Evolutionary conservation across 2,888 invertebrate species (phyloP).

Genomic region (Euphydryas editha): DNA sequence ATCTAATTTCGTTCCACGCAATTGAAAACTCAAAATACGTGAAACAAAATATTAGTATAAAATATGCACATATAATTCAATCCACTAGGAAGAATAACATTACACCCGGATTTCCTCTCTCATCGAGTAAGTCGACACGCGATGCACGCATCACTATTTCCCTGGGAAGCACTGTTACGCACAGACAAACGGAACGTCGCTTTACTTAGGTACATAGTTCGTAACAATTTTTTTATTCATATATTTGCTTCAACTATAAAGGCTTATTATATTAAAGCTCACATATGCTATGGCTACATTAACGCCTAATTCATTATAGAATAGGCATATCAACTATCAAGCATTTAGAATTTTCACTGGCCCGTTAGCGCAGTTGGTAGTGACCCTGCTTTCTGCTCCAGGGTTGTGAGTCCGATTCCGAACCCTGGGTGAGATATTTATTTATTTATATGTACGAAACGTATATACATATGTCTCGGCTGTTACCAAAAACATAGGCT

Average conservation of each 20-base stretch:
- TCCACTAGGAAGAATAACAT: slow-evolving; percentile 32
- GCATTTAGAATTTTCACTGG: too few species aligned
- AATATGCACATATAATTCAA: slow-evolving; percentile 6
- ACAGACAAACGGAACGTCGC: slow-evolving; percentile 8
- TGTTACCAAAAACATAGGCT: too few species aligned
- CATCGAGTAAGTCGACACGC: slow-evolving; percentile 35
- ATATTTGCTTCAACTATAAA: background rate
- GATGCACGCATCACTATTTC: slow-evolving; percentile 34
- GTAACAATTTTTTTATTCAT: background rate
- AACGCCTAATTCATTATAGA: too few species aligned
- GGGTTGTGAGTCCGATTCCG: too few species aligned
- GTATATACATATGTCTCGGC: too few species aligned
- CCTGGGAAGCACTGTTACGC: slow-evolving; percentile 33
- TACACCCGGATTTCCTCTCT: slow-evolving; percentile 35
- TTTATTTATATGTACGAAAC: too few species aligned
- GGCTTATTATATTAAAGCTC: background rate
- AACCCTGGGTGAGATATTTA: too few species aligned
- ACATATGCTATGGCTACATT: too few species aligned
- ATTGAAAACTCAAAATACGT: background rate
- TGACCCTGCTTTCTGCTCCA: too few species aligned
- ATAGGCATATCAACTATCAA: too few species aligned
- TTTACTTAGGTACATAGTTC: background rate
- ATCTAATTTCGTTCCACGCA: background rate
- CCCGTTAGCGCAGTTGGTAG: too few species aligned
- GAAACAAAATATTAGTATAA: background rate